Percentiles rank a stretch among this genome's conserved stretches.
phyloP scores from a whole-genome alignment of 2,113 vertebrate genomes.

The Xiphophorus maculatus region DNA sequence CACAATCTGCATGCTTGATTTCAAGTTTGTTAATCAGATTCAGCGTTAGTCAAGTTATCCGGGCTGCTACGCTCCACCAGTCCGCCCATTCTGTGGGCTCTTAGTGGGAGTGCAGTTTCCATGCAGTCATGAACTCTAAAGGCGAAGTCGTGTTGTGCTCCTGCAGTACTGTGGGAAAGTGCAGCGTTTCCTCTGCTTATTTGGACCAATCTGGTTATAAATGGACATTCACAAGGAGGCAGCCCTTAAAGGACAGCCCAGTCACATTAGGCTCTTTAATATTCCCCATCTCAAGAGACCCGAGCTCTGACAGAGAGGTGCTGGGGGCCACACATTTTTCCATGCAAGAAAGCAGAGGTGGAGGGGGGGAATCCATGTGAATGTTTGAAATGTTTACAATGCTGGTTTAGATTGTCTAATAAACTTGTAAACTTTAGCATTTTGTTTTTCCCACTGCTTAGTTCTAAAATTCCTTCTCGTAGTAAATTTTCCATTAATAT shows the following conservation, averaged over 20 bases:
- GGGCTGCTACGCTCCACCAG: conserved; percentile 71
- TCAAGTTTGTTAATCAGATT: conserved; percentile 71
- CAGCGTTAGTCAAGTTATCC: conserved; percentile 68
- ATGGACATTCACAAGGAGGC: conserved; percentile 74
- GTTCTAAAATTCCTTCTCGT: not conserved
- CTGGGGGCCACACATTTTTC: conserved; percentile 75
- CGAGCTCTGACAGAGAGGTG: conserved; percentile 67
- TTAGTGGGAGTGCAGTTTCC: conserved; percentile 74
- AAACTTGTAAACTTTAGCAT: conserved; percentile 17
- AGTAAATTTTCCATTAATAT: not conserved
- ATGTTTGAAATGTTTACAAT: conserved; percentile 63
- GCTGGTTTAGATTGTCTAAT: conserved; percentile 44
- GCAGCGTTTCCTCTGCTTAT: conserved; percentile 75
- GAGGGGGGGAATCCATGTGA: conserved; percentile 20
- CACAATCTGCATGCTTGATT: conserved; percentile 62
- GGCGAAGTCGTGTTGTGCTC: conserved; percentile 66
- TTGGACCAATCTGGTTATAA: conserved; percentile 77
- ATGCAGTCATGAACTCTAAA: conserved; percentile 76
- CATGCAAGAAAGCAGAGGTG: conserved; percentile 62
- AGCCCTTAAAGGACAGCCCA: conserved; percentile 54
- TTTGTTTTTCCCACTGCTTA: conserved; percentile 11
- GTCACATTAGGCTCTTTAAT: conserved; percentile 73
- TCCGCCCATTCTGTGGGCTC: conserved; percentile 62
- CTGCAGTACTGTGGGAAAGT: conserved; percentile 81
- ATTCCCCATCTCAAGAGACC: conserved; percentile 75